These are phyloP conservation scores for Peucedramus taeniatus DNA, from an alignment of 2,113 vertebrate genomes.

Conservation along the genomic window DNA sequence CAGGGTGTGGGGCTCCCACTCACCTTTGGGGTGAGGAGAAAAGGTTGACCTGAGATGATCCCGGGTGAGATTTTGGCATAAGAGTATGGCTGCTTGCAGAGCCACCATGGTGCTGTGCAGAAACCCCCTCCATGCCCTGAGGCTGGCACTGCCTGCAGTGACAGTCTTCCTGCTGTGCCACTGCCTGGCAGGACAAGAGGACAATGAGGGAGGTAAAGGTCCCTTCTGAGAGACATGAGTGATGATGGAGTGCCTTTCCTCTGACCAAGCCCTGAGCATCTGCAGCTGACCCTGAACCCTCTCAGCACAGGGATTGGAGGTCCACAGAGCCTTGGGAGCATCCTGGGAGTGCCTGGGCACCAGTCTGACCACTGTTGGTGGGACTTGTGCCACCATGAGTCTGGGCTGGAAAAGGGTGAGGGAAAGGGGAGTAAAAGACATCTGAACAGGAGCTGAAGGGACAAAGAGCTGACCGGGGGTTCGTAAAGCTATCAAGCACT, in stretches of 20 bases:
- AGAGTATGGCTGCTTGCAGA: neutral
- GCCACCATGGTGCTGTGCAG: neutral
- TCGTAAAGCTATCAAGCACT: rapidly evolving
- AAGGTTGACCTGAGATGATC: neutral
- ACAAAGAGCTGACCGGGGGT: neutral
- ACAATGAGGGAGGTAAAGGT: neutral
- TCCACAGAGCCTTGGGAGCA: neutral
- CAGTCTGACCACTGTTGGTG: rapidly evolving
- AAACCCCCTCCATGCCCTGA: rapidly evolving
- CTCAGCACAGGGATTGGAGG: rapidly evolving
- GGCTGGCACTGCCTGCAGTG: neutral
- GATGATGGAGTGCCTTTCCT: neutral
- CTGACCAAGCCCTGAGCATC: rapidly evolving
- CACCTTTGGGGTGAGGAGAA: rapidly evolving
- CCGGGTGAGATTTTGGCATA: rapidly evolving
- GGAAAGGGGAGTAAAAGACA: neutral
- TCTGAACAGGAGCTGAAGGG: neutral
- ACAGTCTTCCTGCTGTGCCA: rapidly evolving
- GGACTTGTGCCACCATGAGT: neutral
- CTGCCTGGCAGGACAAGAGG: neutral
- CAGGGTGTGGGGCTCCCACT: neutral
- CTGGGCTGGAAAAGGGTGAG: neutral
- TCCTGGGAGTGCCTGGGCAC: no score
- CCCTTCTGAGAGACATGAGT: neutral
- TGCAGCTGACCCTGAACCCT: neutral